Percentiles rank a stretch among this genome's conserved stretches.
These are phyloP conservation scores for Callorhinus ursinus DNA, from an alignment of 2,113 vertebrate species.

Conservation along the genomic window DNA sequence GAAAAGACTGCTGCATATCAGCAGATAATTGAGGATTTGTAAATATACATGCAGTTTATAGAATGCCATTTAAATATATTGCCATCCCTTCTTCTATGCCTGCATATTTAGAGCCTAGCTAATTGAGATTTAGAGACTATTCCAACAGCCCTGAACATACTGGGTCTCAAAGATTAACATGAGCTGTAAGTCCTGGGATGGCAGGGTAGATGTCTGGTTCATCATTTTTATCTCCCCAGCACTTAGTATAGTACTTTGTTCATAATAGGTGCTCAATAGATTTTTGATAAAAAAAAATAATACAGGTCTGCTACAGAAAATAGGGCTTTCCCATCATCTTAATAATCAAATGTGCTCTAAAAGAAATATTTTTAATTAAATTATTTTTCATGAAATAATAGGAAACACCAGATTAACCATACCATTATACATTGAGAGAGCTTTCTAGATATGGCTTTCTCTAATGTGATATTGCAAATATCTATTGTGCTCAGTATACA, in stretches of 20 bases:
- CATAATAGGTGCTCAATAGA: not conserved
- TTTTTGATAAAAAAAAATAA: slow-evolving; percentile 38
- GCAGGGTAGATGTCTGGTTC: not conserved
- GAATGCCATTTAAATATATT: not conserved
- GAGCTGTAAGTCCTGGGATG: not conserved
- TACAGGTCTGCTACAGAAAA: not conserved
- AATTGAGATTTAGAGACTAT: not conserved
- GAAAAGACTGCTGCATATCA: not conserved
- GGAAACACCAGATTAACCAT: not conserved
- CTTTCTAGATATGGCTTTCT: not conserved
- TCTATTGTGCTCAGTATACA: not conserved
- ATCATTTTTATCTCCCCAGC: slow-evolving; percentile 11
- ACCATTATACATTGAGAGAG: not conserved
- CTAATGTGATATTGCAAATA: not conserved
- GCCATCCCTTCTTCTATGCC: not conserved
- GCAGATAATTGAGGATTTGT: not conserved
- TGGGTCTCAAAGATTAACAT: slow-evolving; percentile 6
- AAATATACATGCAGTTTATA: not conserved
- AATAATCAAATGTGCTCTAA: slow-evolving; percentile 5
- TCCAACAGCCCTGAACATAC: not conserved
- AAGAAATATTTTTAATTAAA: not conserved
- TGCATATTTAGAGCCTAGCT: not conserved
- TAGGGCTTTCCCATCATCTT: not conserved
- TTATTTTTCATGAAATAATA: not conserved
- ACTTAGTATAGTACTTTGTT: not conserved